These are phyloP conservation scores for Scleropages formosus DNA, from an alignment of 2,797 vertebrate species.

Conservation along the genomic window DNA sequence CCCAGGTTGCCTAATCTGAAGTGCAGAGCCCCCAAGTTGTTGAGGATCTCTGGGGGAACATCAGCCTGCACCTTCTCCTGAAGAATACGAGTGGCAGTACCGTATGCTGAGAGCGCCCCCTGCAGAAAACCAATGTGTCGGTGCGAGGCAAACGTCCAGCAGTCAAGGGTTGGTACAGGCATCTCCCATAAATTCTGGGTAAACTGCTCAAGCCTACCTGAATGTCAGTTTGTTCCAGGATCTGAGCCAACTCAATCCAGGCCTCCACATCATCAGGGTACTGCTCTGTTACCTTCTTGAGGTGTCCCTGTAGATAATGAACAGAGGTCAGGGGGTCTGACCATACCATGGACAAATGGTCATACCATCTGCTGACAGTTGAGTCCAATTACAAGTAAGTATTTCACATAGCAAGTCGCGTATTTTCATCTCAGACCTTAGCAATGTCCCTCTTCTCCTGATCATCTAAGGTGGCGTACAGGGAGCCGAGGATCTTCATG, in stretches of 20 bases:
- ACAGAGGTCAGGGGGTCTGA: neutral
- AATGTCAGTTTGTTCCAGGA: conserved; percentile 97
- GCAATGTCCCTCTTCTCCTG: conserved; percentile 97
- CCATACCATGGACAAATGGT: too few species aligned
- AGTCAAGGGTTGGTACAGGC: neutral
- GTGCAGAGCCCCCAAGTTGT: conserved; percentile 96
- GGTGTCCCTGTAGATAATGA: conserved; percentile 77
- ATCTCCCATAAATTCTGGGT: neutral
- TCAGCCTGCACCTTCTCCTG: conserved; percentile 98
- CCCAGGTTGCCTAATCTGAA: conserved; percentile 96
- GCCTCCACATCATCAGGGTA: conserved; percentile 98
- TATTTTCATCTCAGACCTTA: conserved; percentile 71
- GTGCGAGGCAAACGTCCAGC: neutral
- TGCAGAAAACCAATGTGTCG: conserved; percentile 43
- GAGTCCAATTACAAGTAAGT: neutral
- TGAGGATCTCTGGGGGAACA: conserved; percentile 95
- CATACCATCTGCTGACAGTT: too few species aligned
- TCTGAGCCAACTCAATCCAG: conserved; percentile 97
- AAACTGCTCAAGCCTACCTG: conserved; percentile 72
- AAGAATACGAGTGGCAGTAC: conserved; percentile 95
- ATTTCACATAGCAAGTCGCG: neutral
- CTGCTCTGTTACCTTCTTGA: conserved; percentile 97
- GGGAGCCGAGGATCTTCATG: conserved; percentile 98
- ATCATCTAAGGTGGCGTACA: conserved; percentile 96
- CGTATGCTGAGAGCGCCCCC: conserved; percentile 93